phyloP scores from a whole-genome alignment of 2,888 invertebrate species.

The Ametastegia equiseti region DNA sequence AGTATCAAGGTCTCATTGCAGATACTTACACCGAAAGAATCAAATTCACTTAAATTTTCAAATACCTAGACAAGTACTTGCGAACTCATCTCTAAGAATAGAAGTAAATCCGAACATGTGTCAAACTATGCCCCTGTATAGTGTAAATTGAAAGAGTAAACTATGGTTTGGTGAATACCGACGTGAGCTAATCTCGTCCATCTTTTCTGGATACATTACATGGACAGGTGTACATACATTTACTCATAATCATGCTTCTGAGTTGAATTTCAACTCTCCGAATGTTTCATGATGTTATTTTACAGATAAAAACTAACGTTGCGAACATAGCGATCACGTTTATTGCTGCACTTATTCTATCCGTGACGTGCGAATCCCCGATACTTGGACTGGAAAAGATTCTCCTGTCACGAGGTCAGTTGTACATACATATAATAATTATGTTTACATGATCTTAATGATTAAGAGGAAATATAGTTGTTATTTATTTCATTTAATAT shows the following conservation, averaged over 20 bases:
- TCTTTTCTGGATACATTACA: neutral
- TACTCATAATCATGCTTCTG: neutral
- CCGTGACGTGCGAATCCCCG: slow-evolving; percentile 85
- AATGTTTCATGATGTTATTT: slow-evolving; percentile 55
- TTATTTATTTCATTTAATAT: slow-evolving; percentile 14
- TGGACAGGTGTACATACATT: neutral
- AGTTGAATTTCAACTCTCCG: neutral
- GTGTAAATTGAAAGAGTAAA: neutral
- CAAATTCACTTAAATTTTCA: neutral
- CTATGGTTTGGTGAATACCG: neutral
- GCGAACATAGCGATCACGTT: slow-evolving; percentile 82
- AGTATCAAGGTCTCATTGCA: neutral
- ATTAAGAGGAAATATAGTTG: neutral
- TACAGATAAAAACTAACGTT: slow-evolving; percentile 72
- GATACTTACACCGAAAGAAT: neutral
- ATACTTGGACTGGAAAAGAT: slow-evolving; percentile 85
- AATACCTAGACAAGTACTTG: neutral
- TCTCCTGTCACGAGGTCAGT: slow-evolving; percentile 78
- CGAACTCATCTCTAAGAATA: neutral
- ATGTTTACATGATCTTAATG: neutral
- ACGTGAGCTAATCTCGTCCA: neutral
- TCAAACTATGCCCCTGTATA: neutral
- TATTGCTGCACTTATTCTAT: slow-evolving; percentile 80
- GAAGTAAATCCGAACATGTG: neutral
- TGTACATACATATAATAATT: neutral